Base-by-base conservation (phyloP, 2,888 invertebrate species). In the Spisula subtruncata region DNA sequence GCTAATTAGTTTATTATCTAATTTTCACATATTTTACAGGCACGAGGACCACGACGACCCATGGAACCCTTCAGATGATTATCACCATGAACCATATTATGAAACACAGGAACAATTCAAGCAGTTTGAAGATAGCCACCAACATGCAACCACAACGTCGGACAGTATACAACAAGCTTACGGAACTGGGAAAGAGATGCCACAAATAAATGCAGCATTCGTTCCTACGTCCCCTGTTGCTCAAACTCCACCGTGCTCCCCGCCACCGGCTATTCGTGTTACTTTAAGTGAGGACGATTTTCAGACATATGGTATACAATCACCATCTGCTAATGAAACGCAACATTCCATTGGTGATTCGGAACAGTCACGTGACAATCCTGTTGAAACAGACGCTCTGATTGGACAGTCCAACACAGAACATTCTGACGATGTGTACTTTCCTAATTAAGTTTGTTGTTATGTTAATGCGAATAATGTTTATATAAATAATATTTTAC, bases 251-350 rank as follows among this genome's bases (percentile, higher is more conserved):
- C 35, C 75, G 32, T 25, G n/a, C n/a, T n/a, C n/a, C 12, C 35
- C 35, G 18, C 32, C 75, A 16, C 75, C 75, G 35, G 75, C 5
- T 16, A 75, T 75, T 35, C 25, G 1, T 75, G 75, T 75, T 32
- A 75, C 75, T 25, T 75, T 75, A 4, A 75, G 75, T 35, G 75
- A 75, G n/a, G 75, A 75, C 6, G 75, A 75, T 18, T 32, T 75
- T 75, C 75, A 75, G 32, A 75, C 75, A 16, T 75, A 75, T 75
- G 75, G 75, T 35, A 75, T 75, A 32, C 29, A 32, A 60, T 20
- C n/a, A 60, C n/a, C 60, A 60, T 25, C 60, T 8, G 51, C 14
- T 16, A 25, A n/a, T 60, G 60, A 16, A 18, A 75, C 75, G 35
- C 32, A 29, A 14, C 35, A 32, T 16, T 16, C 20, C 32, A 75